A percentile compares a stretch with the other conserved stretches of the same genome.
Evolutionary conservation across 2,113 vertebrate species (phyloP).

Genomic region (Thalassoma bifasciatum): DNA sequence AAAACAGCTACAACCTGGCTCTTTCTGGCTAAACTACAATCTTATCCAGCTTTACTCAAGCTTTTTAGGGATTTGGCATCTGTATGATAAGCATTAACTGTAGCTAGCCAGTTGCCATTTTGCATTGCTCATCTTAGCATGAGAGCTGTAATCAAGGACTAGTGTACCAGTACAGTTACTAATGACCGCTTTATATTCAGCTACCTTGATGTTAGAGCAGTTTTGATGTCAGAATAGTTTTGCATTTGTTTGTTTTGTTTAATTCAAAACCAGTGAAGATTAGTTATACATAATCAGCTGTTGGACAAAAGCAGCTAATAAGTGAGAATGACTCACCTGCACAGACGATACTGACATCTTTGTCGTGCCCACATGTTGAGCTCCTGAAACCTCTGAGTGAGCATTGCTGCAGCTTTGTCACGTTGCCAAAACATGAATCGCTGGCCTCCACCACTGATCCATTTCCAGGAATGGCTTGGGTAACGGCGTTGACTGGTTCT

Average conservation of each 20-base stretch:
- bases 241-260: too few relatives aligned
- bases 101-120: too few relatives aligned
- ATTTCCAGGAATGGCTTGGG: conserved; percentile 57
- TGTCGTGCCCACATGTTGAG: conserved; percentile 57
- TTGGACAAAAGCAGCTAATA: not conserved
- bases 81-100: too few relatives aligned
- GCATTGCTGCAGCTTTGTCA: conserved; percentile 56
- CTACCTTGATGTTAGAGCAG: too few relatives aligned
- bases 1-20: too few relatives aligned
- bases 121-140: not conserved
- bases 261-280: too few relatives aligned
- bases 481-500: not conserved
- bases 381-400: conserved; percentile 46
- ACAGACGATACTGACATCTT: conserved; percentile 53
- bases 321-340: conserved; percentile 55
- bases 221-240: too few relatives aligned
- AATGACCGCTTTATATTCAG: too few relatives aligned
- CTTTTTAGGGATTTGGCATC: too few relatives aligned
- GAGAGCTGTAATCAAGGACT: not conserved
- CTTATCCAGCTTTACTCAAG: too few relatives aligned
- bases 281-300: too few relatives aligned
- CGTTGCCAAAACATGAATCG: conserved; percentile 57
- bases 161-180: not conserved
- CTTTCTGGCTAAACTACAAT: too few relatives aligned
- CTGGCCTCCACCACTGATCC: conserved; percentile 58